Base-by-base conservation (phyloP, 2,888 invertebrate species). In the Dryobota labecula region DNA sequence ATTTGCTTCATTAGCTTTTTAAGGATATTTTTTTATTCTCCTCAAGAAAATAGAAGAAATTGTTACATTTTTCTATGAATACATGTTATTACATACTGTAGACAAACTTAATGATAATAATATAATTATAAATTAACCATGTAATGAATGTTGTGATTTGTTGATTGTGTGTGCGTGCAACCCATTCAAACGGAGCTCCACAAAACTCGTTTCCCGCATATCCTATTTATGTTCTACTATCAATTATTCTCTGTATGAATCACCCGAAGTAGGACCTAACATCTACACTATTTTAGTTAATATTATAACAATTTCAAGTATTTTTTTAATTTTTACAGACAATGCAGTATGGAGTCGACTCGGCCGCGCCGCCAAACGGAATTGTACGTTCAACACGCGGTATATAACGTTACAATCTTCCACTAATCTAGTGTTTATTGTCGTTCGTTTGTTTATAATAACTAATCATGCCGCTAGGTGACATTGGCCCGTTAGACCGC, bases 341-440 rank as follows among this genome's bases (percentile, higher is more conserved):
- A 24, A 70, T 41, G n/a, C 73, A 69, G 65, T 78, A 56, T 80
- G 69, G 64, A 78, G 57, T 63, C 69, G 69, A 70, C 53, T 72
- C 70, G 83, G 71, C 78, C 78, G 76, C 80, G 63, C 75, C 66
- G 84, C 78, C 70, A 73, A 71, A 69, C 66, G 84, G 75, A 84
- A 84, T 84, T 84, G 72, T 83, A 71, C 72, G 80, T 82, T 70
- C 67, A 71, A 51, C 64, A 49, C 43, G 71, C 72, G 84, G 81
- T 79, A 79, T 67, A 63, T 54, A 81, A 72, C 63, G 65, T 73
- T 67, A 75, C 77, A 62, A 80, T 72, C 84, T 84, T 84, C 82
- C 82, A 78, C 69, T 84, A 76, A 73, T 62, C 33, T 84, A 84
- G 82, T 68, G 20, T 79, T 67, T 61, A 77, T 65, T 70, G 38